These are phyloP conservation scores for Bradypus variegatus DNA, from an alignment of 2,797 vertebrate species.

Conservation along the genomic window DNA sequence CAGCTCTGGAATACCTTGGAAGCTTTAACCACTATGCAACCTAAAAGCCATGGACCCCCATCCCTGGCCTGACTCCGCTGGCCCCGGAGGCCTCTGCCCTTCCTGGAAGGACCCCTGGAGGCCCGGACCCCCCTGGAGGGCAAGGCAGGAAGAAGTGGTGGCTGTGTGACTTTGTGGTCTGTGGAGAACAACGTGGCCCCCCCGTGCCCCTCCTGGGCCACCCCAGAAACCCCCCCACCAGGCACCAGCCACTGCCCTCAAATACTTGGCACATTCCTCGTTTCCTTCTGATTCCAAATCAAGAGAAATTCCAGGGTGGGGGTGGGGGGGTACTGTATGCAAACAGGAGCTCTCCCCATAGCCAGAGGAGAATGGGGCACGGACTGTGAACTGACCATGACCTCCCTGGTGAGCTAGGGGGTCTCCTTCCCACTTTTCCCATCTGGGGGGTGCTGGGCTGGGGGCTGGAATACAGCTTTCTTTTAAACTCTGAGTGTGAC, in stretches of 20 bases:
- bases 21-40: conserved; percentile 99
- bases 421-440: neutral
- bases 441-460: neutral
- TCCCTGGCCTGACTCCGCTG: conserved; percentile 70
- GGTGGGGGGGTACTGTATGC: neutral
- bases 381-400: neutral
- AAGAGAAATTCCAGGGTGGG: neutral
- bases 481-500: conserved; percentile 71
- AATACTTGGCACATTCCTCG: conserved; percentile 77
- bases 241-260: conserved; percentile 40
- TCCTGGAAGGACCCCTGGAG: conserved; percentile 66
- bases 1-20: conserved; percentile 97
- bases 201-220: neutral
- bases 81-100: conserved; percentile 74
- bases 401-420: neutral
- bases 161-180: neutral
- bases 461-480: conserved; percentile 64
- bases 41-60: conserved; percentile 90
- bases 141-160: conserved; percentile 42
- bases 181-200: neutral
- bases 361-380: neutral
- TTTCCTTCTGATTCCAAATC: conserved; percentile 55
- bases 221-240: neutral
- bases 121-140: conserved; percentile 70
- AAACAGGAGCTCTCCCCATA: neutral